Base-by-base conservation (phyloP, 2,888 invertebrate genomes). In the Pandemis heparana region DNA sequence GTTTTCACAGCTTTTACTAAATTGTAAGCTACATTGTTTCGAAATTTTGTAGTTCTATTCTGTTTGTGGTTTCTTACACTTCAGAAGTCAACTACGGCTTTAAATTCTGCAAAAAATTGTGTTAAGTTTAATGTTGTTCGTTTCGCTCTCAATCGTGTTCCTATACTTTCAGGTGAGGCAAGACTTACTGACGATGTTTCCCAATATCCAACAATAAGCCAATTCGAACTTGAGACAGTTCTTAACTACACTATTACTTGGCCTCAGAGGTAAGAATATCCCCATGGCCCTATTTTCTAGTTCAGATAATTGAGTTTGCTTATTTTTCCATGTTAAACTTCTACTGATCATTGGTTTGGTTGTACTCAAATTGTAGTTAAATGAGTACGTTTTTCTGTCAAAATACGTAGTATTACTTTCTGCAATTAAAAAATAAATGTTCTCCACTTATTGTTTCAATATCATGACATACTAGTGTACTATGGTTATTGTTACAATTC, bases 1-100 rank as follows among this genome's bases (percentile, higher is more conserved):
- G 95, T 97, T 98, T 95, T 96, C 98, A 94, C 97, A 97, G 95
- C 96, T 98, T 94, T 96, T 98, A 92, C 96, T 97, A 81, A 94
- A 94, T 92, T 95, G 95, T 95, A 92, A 94, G 94, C 91, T 89
- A 91, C 92, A 89, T 92, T 92, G 92, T 93, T 93, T 92, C 89
- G 86, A 90, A 90, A 89, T 89, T 86, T 85, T 83, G 79, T 82
- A 82, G 82, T 80, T 81, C 79, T 23, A 18, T 86, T 84, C 86
- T 83, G 81, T 80, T 81, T 82, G 78, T 81, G 76, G 68, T 72
- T 76, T 77, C 70, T 78, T 77, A 56, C 59, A 48, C 68, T 39
- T n/a, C 38, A n/a, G 18, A 73, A 59, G 18, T 9, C 9, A 48
- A n/a, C 56, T 59, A 59, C 56, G 12, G 41, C 4, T 39, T 16